Conservation (phyloP, 2,797 vertebrate species). For the Luscinia luscinia region DNA sequence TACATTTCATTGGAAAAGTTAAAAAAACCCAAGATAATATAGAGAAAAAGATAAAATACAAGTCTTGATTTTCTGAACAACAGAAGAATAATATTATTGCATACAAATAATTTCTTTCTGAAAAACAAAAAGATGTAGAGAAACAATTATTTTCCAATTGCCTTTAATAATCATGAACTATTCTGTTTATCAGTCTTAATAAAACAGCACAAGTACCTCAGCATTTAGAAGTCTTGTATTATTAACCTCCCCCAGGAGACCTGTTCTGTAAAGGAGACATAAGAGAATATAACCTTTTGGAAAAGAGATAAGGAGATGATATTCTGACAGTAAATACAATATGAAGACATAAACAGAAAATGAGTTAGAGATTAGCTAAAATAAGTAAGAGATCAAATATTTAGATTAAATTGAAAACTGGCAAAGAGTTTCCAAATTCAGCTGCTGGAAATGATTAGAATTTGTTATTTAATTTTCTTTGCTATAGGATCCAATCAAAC, state of each 20-base stretch:
- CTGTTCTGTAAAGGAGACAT: background rate
- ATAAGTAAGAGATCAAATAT: background rate
- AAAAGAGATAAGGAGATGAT: background rate
- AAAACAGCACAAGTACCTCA: background rate
- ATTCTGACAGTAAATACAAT: background rate
- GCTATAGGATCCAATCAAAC: background rate
- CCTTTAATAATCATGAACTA: background rate
- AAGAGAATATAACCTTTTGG: background rate
- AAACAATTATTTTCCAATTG: background rate
- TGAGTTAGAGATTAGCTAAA: background rate
- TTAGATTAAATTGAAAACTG: background rate
- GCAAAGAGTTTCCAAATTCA: constrained; percentile 7
- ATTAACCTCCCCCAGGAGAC: background rate
- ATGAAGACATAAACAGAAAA: constrained; percentile 9
- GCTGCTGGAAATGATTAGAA: background rate
- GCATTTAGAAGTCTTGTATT: background rate
- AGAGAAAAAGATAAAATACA: background rate
- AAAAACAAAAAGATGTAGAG: background rate
- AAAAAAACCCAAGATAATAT: fast-evolving
- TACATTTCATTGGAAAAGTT: background rate
- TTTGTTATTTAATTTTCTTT: constrained; percentile 17
- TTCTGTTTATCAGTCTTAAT: background rate
- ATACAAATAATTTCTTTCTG: background rate
- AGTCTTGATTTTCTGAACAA: background rate
- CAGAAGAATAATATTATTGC: background rate